Evolutionary conservation across 2,113 vertebrate species (phyloP).

Genomic region (Chloropsis cyanopogon): DNA sequence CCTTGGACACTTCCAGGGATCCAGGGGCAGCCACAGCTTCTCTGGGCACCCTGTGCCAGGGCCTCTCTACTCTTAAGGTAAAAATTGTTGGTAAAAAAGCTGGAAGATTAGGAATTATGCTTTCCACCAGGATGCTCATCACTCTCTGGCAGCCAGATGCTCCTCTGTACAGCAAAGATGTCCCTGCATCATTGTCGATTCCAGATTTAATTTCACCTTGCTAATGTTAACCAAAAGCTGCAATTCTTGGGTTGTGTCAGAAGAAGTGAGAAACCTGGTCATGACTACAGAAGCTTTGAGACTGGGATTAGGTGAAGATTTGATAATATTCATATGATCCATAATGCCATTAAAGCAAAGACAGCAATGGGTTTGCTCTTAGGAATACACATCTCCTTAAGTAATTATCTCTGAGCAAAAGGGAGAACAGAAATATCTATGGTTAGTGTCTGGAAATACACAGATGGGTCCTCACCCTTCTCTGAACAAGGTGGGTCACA

Average conservation of each 20-base stretch:
- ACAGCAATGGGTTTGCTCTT: not conserved
- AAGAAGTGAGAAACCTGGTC: not conserved
- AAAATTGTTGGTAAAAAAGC: too few species aligned
- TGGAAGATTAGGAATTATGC: too few species aligned
- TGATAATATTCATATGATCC: not conserved
- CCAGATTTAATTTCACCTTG: not conserved
- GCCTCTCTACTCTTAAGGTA: too few species aligned
- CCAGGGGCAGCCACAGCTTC: not conserved
- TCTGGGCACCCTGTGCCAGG: not conserved
- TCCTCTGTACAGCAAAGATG: not conserved
- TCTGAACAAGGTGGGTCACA: not conserved
- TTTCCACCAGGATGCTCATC: too few species aligned
- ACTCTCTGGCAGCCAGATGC: not conserved
- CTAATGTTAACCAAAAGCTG: not conserved
- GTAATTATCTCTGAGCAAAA: not conserved
- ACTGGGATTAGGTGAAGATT: not conserved
- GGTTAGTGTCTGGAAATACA: not conserved
- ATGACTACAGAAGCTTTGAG: not conserved
- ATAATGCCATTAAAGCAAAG: not conserved
- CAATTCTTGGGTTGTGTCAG: not conserved
- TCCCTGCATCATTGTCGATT: not conserved
- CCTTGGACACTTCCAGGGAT: not conserved
- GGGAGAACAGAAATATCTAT: not conserved
- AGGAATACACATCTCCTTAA: not conserved
- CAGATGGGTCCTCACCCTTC: not conserved